A percentile compares a stretch with the other conserved stretches of the same genome.
These are phyloP conservation scores for Entomobrya multifasciata DNA, from an alignment of 2,888 invertebrate species.

Conservation along the genomic window DNA sequence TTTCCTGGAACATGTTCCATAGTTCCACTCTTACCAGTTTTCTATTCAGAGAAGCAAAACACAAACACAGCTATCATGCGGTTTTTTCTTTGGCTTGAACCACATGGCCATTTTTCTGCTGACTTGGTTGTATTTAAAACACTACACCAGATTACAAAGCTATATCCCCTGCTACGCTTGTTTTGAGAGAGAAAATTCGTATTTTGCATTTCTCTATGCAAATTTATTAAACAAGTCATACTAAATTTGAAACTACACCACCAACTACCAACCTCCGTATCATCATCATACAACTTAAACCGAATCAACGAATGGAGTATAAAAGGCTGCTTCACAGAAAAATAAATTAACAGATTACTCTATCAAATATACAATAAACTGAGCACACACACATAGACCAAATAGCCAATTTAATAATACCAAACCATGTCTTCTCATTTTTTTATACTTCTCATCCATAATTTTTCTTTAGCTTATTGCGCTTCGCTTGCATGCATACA, in stretches of 20 bases:
- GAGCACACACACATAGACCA: too few species aligned
- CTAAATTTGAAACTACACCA: background rate
- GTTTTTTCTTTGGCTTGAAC: constrained; percentile 35
- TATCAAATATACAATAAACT: background rate
- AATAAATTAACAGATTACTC: constrained; percentile 46
- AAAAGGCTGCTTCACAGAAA: background rate
- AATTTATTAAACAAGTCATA: constrained; percentile 13
- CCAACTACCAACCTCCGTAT: too few species aligned
- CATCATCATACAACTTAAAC: background rate
- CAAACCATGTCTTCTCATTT: background rate
- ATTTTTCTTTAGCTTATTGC: background rate
- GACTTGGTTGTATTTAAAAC: constrained; percentile 24
- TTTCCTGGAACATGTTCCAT: too few species aligned
- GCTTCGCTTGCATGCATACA: constrained; percentile 49
- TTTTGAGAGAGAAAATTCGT: background rate
- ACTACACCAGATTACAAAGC: background rate
- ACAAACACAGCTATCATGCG: background rate
- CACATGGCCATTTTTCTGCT: constrained; percentile 52
- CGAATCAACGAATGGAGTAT: background rate
- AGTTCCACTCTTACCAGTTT: background rate
- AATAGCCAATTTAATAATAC: background rate
- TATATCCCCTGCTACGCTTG: background rate
- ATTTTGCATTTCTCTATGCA: background rate
- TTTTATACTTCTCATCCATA: background rate
- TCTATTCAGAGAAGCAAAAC: background rate